phyloP scores from a whole-genome alignment of 1,140 invertebrate genomes.

The Gryon sp. region DNA sequence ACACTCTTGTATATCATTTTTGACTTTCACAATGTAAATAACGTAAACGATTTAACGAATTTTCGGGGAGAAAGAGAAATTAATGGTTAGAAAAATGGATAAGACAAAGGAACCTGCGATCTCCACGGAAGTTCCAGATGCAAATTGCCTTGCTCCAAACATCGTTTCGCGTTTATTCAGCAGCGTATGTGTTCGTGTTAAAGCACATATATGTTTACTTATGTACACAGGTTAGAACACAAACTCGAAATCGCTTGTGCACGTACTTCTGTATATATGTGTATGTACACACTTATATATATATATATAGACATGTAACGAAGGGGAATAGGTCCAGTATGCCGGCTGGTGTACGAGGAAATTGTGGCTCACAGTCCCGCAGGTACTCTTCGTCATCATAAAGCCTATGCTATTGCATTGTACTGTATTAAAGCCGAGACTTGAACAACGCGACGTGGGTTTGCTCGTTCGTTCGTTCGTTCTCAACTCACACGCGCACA shows the following conservation, averaged over 20 bases:
- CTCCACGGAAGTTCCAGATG: constrained; percentile 65
- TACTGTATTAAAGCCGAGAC: constrained; percentile 75
- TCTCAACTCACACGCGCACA: constrained; percentile 26
- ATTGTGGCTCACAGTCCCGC: constrained; percentile 76
- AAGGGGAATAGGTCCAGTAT: constrained; percentile 69
- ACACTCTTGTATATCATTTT: no score
- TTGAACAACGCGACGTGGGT: constrained; percentile 65
- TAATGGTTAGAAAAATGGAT: constrained; percentile 5
- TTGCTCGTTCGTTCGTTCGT: no score
- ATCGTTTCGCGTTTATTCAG: constrained; percentile 49
- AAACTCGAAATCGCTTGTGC: no score
- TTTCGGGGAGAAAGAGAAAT: background rate
- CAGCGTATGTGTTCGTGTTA: constrained; percentile 15
- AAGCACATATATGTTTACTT: constrained; percentile 25
- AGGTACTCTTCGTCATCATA: constrained; percentile 80
- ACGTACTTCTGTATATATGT: background rate
- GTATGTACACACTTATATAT: constrained; percentile 11
- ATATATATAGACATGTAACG: constrained; percentile 27
- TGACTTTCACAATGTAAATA: no score
- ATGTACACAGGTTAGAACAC: constrained; percentile 27
- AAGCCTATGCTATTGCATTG: constrained; percentile 76
- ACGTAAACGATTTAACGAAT: background rate
- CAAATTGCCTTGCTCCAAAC: constrained; percentile 71
- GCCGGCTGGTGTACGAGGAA: constrained; percentile 69
- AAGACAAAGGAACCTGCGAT: constrained; percentile 38